Conservation (phyloP, 2,888 invertebrate genomes). For the Periphyllus acericola region DNA sequence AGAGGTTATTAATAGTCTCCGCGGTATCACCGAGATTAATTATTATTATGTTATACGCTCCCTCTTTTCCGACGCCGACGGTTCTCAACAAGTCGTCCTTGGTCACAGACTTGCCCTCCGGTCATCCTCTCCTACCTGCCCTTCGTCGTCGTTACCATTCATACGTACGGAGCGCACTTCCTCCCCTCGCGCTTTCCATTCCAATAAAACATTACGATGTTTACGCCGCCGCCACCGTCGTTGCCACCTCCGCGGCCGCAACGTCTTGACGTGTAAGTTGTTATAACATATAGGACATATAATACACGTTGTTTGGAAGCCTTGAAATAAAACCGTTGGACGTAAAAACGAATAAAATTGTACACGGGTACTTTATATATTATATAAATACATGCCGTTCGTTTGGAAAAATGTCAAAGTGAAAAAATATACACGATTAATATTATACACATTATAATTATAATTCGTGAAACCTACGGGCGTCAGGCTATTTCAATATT, state of each 20-base stretch:
- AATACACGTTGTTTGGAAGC: neutral
- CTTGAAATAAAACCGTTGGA: neutral
- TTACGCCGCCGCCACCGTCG: neutral
- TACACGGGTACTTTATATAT: neutral
- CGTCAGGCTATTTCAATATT: too few species aligned
- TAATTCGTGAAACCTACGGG: too few species aligned
- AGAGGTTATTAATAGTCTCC: conserved; percentile 61
- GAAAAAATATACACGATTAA: neutral
- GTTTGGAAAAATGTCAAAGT: neutral
- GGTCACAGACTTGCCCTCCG: conserved; percentile 51
- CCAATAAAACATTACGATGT: conserved; percentile 14
- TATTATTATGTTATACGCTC: conserved; percentile 49
- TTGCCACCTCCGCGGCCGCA: neutral
- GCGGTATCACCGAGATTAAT: conserved; percentile 53
- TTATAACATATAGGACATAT: neutral
- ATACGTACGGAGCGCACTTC: neutral
- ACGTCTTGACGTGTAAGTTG: neutral
- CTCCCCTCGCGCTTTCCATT: conserved; percentile 1
- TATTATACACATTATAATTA: too few species aligned
- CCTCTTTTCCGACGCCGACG: conserved; percentile 33
- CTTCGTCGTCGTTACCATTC: neutral
- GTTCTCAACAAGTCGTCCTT: conserved; percentile 61
- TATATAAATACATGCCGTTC: neutral
- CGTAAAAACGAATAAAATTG: neutral
- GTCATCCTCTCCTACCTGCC: conserved; percentile 41